Conservation (phyloP, 2,888 invertebrate species). For the Lumbricus terrestris region DNA sequence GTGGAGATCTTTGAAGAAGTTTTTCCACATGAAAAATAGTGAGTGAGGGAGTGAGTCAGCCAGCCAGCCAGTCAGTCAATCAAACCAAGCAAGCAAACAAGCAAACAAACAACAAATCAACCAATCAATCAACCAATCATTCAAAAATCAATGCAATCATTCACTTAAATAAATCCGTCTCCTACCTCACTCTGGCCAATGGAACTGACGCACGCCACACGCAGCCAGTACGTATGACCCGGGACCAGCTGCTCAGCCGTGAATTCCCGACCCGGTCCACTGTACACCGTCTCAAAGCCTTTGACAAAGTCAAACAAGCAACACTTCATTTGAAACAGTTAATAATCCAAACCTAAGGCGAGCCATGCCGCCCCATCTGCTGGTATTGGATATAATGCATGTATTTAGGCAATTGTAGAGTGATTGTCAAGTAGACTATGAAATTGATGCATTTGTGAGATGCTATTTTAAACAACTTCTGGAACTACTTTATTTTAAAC, state of each 20-base stretch:
- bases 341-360: not conserved
- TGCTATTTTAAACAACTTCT: not conserved
- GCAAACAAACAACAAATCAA: too few relatives aligned
- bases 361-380: not conserved
- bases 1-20: too few relatives aligned
- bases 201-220: conserved; percentile 73
- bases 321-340: not conserved
- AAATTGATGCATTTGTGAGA: not conserved
- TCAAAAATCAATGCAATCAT: too few relatives aligned
- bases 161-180: too few relatives aligned
- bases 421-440: not conserved
- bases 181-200: conserved; percentile 65
- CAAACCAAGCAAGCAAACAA: too few relatives aligned
- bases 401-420: not conserved
- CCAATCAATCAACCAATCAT: too few relatives aligned
- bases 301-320: conserved; percentile 43
- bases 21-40: too few relatives aligned
- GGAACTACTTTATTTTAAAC: not conserved
- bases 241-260: conserved; percentile 79
- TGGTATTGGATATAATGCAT: not conserved
- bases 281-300: conserved; percentile 75
- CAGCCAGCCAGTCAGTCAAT: too few relatives aligned
- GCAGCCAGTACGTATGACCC: conserved; percentile 74
- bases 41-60: too few relatives aligned
- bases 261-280: conserved; percentile 75